Evolutionary conservation across 2,113 vertebrate genomes (phyloP), one percentile per base, ranked within the genome.

Genomic region (Excalfactoria chinensis): DNA sequence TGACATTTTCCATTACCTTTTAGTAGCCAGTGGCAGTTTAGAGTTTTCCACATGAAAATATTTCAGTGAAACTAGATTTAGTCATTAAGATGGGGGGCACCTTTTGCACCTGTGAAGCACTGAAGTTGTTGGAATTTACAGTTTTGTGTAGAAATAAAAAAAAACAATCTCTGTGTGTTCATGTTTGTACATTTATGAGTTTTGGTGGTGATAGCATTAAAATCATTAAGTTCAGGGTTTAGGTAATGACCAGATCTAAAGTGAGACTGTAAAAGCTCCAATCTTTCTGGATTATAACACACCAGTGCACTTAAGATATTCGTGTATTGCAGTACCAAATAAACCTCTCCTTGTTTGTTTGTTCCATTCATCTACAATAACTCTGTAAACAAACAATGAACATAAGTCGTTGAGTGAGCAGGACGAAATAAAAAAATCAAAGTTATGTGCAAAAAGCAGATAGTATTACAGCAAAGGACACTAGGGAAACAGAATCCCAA

Each of bases 1-100:
- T 91, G 87, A 94, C 49, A 93, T 93, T 89, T 95, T 87, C 84
- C 78, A 83, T 93, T 94, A 93, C 82, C 21, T 93, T 84, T 89
- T 84, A 87, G 89, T 93, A 91, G 85, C 82, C 64, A 82, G 41
- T 94, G 85, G 82, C 87, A 76, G 71, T 85, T 96, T 89, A 85
- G 89, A 86, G 19, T 22, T 92, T 92, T 84, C 58, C 48, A 46
- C 53, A 90, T 95, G 26, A 56, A 82, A 94, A 68, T 78, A 95
- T 90, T 93, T 93, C 84, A 74, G 93, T 79, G 74, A 95, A 94
- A 90, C 70, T 72, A 56, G 71, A 87, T 92, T 89, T 79, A 75
- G 55, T 69, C 34, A 75, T 95, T 93, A 84, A 82, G 84, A 44
- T 17, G 46, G 7, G 4, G 34, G 7, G 55, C 20, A 56, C 32